Conservation (phyloP, 2,797 vertebrate species). For the Hoplostethus atlanticus region DNA sequence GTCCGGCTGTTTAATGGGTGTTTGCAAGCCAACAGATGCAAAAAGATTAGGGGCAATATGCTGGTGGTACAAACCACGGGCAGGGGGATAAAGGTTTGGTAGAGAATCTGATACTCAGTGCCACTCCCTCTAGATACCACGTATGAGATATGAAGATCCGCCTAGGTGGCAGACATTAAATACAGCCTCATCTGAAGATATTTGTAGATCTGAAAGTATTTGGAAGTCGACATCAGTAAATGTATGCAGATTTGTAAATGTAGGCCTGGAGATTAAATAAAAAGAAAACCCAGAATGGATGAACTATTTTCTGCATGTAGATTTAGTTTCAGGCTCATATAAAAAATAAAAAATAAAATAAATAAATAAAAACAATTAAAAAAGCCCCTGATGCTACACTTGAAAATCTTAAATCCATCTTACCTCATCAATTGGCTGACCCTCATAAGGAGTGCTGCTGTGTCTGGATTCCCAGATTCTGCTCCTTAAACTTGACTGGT, state of each 20-base stretch:
- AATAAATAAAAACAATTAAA: not conserved
- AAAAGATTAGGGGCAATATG: slow-evolving; percentile 67
- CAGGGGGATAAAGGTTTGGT: slow-evolving; percentile 38
- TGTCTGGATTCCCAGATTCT: not conserved
- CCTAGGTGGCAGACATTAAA: slow-evolving; percentile 32
- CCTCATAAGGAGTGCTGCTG: not conserved
- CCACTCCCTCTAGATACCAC: slow-evolving; percentile 13
- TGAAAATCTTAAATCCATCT: slow-evolving; percentile 10
- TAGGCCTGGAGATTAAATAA: not conserved
- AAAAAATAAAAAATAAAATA: too few species aligned
- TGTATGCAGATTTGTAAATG: slow-evolving; percentile 7
- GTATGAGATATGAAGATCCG: slow-evolving; percentile 21
- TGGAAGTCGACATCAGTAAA: not conserved
- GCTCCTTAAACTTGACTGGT: not conserved
- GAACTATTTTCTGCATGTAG: not conserved
- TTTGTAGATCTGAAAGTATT: not conserved
- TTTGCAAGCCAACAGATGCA: slow-evolving; percentile 67
- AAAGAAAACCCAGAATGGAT: not conserved
- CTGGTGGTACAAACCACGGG: slow-evolving; percentile 47
- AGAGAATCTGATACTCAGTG: slow-evolving; percentile 44
- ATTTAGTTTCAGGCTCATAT: slow-evolving; percentile 19
- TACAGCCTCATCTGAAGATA: slow-evolving; percentile 24
- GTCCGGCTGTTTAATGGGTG: slow-evolving; percentile 62
- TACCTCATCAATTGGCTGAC: not conserved
- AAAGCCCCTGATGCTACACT: not conserved